phyloP scores from a whole-genome alignment of 1,140 invertebrate species.

The Drosophila oshimai region DNA sequence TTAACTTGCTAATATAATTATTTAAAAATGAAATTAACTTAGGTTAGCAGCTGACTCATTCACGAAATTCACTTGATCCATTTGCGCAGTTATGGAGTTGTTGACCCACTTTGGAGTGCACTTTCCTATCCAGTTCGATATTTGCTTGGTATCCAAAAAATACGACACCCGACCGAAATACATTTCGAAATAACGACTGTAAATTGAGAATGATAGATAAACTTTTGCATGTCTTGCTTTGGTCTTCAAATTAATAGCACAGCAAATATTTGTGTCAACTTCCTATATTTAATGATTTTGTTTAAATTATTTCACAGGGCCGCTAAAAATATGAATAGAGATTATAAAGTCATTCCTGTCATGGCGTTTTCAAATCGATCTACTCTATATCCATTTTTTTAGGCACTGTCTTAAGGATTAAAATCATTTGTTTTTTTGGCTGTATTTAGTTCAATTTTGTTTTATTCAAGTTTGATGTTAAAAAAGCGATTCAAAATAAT shows the following conservation, averaged over 20 bases:
- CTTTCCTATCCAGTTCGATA: conserved; percentile 45
- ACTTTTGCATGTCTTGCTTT: conserved; percentile 48
- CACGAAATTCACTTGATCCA: conserved; percentile 13
- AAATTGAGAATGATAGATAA: conserved; percentile 32
- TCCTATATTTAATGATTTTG: not conserved
- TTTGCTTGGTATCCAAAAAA: conserved; percentile 32
- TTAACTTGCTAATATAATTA: conserved; percentile 11
- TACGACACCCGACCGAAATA: conserved; percentile 35
- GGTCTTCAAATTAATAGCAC: conserved; percentile 28
- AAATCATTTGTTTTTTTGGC: too few species aligned
- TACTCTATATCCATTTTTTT: too few species aligned
- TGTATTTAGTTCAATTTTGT: too few species aligned
- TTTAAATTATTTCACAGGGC: not conserved
- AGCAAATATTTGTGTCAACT: conserved; percentile 16
- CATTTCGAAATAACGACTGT: conserved; percentile 38
- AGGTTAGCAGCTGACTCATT: conserved; percentile 44
- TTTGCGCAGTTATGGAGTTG: conserved; percentile 38
- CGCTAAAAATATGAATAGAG: too few species aligned
- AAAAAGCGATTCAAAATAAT: too few species aligned
- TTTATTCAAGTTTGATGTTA: too few species aligned
- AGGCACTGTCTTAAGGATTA: too few species aligned
- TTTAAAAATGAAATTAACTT: not conserved
- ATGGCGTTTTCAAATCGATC: too few species aligned
- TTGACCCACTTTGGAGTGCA: conserved; percentile 63
- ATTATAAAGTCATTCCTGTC: too few species aligned